Base-by-base conservation (phyloP, 1,140 invertebrate genomes). In the Camponotus pennsylvanicus region DNA sequence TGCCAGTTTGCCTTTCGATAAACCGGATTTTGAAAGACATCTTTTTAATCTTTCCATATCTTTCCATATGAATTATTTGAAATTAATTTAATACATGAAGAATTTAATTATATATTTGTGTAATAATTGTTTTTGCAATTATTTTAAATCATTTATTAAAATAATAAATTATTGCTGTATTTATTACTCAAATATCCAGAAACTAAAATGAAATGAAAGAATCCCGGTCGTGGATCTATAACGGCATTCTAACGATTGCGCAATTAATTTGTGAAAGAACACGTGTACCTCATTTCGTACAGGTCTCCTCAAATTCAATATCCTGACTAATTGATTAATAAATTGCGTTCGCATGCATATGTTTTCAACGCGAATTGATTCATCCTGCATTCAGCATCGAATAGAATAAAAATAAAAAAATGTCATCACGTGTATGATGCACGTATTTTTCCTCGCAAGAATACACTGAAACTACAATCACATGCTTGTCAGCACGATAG, bases 301-400 rank as follows among this genome's bases (percentile, higher is more conserved):
- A 49, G 13, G 2, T 0, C 45, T 49, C 45, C 45, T 49, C 45
- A 49, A 49, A 49, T 49, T 49, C 3, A 49, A 18, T 55, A 52
- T 27, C 42, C 37, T 79, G 27, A 15, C 13, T 80, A 69, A 69
- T n/a, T 40, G 32, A 80, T 76, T 27, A 59, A 42, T 57, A 61
- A 21, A 32, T 40, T 61, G n/a, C 21, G 5, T 57, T 75, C n/a
- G 21, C 55, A 27, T 37, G 37, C n/a, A 1, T 67, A 7, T n/a
- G 15, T 8, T 34, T n/a, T n/a, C 0, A 37, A 7, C 18, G 8
- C 18, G 13, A 7, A 66, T 6, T 34, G 34, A 37, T 66, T 32
- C 11, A 34, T 64, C 13, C 27, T 18, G 34, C 6, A 34, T n/a
- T 40, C 37, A 40, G 13, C 13, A 13, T 15, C 11, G 13, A 40